Evolutionary conservation across 2,888 invertebrate genomes (phyloP), one percentile per base, ranked within the genome.

Genomic region (Byasa hedistus): DNA sequence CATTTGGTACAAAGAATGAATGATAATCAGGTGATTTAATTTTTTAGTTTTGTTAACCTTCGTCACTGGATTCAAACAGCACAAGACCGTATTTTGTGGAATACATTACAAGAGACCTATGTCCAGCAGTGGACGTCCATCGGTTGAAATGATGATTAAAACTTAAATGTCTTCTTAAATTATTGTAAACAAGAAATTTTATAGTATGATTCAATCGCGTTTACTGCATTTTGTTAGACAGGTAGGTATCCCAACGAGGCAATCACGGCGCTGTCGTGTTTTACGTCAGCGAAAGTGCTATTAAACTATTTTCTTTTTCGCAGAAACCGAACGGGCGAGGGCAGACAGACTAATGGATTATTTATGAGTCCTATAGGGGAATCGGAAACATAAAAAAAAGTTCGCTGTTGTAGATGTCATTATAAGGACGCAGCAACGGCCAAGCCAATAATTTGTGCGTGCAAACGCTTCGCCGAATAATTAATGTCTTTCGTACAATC

Each of bases 1-100:
- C 74, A 70, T 71, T 63, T 44, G 56, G 70, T 73, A 70, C 76
- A 76, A 74, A 73, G 72, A 71, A 71, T 82, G 81, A 86, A 87
- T 86, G 85, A 36, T 36, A 10, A 36, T n/a, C n/a, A n/a, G 32
- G 32, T 10, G 8, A 10, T 36, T 36, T 36, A 36, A 36, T 77
- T 77, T 58, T 56, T 56, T 56, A 27, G 4, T 56, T 36, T 36
- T 36, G 32, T 10, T n/a, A n/a, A n/a, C n/a, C n/a, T n/a, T n/a
- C n/a, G n/a, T n/a, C n/a, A n/a, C n/a, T n/a, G n/a, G n/a, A n/a
- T n/a, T n/a, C n/a, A n/a, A n/a, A n/a, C n/a, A n/a, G n/a, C n/a
- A n/a, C n/a, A n/a, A n/a, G n/a, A n/a, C n/a, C n/a, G n/a, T n/a
- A n/a, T n/a, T n/a, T n/a, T n/a, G n/a, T n/a, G n/a, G n/a, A n/a